phyloP scores from a whole-genome alignment of 2,888 invertebrate genomes.

The Lepidochrysops patricia region DNA sequence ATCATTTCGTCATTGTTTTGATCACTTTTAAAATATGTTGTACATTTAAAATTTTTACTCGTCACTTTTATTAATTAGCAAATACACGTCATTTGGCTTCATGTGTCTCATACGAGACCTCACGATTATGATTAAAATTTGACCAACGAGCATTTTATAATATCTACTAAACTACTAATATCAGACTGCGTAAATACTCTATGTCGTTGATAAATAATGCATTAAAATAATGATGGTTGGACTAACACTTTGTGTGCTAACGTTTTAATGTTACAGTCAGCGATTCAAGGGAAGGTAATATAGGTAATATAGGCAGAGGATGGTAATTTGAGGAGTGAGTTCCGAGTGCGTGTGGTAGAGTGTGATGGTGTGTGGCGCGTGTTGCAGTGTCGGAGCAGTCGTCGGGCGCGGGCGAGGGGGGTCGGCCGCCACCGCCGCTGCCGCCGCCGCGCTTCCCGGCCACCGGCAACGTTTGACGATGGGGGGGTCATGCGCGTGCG shows the following conservation, averaged over 20 bases:
- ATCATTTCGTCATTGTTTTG: not conserved
- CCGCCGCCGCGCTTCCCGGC: constrained; percentile 86
- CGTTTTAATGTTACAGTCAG: not conserved
- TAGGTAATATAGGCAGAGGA: not conserved
- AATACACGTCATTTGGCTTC: not conserved
- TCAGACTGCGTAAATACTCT: too few relatives aligned
- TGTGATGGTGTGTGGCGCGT: not conserved
- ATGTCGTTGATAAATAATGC: not conserved
- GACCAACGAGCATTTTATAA: not conserved
- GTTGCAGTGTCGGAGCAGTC: constrained; percentile 90
- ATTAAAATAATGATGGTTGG: not conserved
- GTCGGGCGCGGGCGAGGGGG: constrained; percentile 81
- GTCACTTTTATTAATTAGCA: not conserved
- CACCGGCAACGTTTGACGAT: constrained; percentile 85
- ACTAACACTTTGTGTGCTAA: not conserved
- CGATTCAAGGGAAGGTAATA: not conserved
- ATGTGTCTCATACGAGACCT: not conserved
- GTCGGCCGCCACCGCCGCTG: constrained; percentile 86
- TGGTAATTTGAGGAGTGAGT: not conserved
- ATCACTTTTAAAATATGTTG: constrained; percentile 3
- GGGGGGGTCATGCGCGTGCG: constrained; percentile 77
- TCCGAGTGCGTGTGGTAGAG: not conserved
- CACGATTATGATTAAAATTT: not conserved
- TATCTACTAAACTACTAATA: not conserved
- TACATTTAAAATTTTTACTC: not conserved